Base-by-base conservation (phyloP, 1,140 invertebrate genomes). In the Papilio machaon region DNA sequence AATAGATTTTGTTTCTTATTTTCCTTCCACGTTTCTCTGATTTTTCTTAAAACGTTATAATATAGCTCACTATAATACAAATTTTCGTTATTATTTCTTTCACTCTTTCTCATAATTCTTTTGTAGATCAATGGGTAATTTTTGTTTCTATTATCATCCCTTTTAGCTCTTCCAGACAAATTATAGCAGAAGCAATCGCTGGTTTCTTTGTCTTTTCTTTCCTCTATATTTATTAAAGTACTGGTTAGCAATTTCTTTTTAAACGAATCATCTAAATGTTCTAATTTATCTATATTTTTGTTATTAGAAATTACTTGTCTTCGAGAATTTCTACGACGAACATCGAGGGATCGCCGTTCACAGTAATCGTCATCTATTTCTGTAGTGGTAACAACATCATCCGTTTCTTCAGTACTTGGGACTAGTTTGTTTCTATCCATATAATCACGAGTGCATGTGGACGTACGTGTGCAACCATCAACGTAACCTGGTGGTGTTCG, bases 401-500 rank as follows among this genome's bases (percentile, higher is more conserved):
- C 80, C 19, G 74, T 73, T 64, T 82, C 79, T 43, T 81, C 83
- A 46, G 86, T 70, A 76, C 84, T 43, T 23, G 87, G 85, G 2
- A 83, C 80, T 81, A 89, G 82, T 88, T 89, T 91, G 80, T 94
- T 94, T 85, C 91, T 87, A 76, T 92, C 81, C 87, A 91, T 88
- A 79, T 86, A 90, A 43, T 91, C 89, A 15, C 92, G 85, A 7
- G 92, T 94, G 80, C 92, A 94, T 2, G 92, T 94, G 38, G 90
- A 92, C 19, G 92, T 94, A 19, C 90, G 86, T 35, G 91, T 92
- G 80, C 91, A 94, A 43, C 91, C 93, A 58, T 93, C 91, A 9
- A 94, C 93, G 81, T 92, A 93, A 17, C 92, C 92, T 13, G 90
- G 90, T 17, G 91, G 92, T 8, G 92, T 94, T 70, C 87, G 81